Percentiles rank a stretch among this genome's conserved stretches.
phyloP scores from a whole-genome alignment of 2,888 invertebrate genomes.

The Cephalotes varians region DNA sequence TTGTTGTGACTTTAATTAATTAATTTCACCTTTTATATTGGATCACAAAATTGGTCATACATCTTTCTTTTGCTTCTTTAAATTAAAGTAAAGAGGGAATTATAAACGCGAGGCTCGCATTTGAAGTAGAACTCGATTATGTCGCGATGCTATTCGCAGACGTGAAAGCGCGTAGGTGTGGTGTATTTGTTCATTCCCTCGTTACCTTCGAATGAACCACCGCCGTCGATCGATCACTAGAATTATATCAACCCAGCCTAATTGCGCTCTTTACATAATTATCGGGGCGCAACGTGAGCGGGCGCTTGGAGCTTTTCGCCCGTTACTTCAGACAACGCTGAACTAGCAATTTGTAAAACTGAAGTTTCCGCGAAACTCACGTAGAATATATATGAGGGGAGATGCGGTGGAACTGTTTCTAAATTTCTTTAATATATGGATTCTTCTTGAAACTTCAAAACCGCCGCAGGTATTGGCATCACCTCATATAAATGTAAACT shows the following conservation, averaged over 20 bases:
- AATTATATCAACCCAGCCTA: conserved; percentile 67
- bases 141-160: conserved; percentile 19
- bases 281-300: conserved; percentile 22
- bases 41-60: background rate
- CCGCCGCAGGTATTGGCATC: background rate
- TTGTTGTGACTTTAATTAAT: background rate
- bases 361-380: conserved; percentile 9
- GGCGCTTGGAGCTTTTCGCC: background rate
- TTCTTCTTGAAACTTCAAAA: background rate
- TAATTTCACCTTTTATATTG: background rate
- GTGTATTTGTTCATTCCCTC: conserved; percentile 74
- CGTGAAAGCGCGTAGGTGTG: conserved; percentile 65
- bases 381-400: conserved; percentile 14
- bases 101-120: background rate
- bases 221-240: conserved; percentile 64
- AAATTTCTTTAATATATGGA: conserved; percentile 10
- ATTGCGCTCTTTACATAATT: conserved; percentile 64
- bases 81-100: background rate
- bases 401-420: background rate
- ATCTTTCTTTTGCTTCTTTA: background rate
- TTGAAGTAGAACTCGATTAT: conserved; percentile 13
- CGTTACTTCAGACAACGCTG: conserved; percentile 1
- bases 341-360: conserved; percentile 26
- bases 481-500: conserved; percentile 1
- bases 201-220: conserved; percentile 69